A percentile compares a stretch with the other conserved stretches of the same genome.
phyloP scores from a whole-genome alignment of 2,797 vertebrate species.

The Eulemur rubriventer region DNA sequence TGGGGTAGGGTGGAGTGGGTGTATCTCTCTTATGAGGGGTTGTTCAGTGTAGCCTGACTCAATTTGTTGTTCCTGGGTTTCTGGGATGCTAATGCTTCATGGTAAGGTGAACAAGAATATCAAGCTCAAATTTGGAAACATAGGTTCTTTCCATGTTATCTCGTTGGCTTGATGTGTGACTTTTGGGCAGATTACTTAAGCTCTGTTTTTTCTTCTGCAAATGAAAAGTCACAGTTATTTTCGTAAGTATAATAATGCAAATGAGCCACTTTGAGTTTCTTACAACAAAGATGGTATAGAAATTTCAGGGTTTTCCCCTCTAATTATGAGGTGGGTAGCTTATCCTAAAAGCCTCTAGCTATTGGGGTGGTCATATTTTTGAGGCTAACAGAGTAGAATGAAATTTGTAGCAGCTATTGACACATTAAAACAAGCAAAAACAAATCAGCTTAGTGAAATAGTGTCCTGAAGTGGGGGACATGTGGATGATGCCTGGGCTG shows the following conservation, averaged over 20 bases:
- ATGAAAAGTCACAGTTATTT: constrained; percentile 46
- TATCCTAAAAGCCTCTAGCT: neutral
- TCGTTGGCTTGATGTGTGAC: neutral
- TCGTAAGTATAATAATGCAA: neutral
- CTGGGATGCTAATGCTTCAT: neutral
- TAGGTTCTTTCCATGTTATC: neutral
- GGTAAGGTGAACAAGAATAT: neutral
- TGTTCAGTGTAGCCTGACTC: neutral
- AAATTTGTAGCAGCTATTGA: constrained; percentile 11
- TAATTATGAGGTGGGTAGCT: neutral
- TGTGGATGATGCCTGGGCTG: neutral
- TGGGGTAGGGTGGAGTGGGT: neutral
- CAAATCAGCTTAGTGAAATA: neutral
- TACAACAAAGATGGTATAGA: neutral
- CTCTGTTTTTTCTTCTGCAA: constrained; percentile 41
- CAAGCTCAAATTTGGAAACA: constrained; percentile 5
- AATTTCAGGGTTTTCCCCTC: neutral
- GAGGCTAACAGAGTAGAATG: constrained; percentile 32
- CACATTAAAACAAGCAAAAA: neutral
- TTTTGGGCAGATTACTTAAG: constrained; percentile 45
- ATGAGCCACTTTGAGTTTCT: neutral
- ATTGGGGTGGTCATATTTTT: constrained; percentile 12
- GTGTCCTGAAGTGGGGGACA: neutral
- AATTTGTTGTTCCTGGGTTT: neutral
- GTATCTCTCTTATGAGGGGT: neutral